Evolutionary conservation across 2,113 vertebrate species (phyloP), one percentile per base, ranked within the genome.

Genomic region (Gyps fulvus): DNA sequence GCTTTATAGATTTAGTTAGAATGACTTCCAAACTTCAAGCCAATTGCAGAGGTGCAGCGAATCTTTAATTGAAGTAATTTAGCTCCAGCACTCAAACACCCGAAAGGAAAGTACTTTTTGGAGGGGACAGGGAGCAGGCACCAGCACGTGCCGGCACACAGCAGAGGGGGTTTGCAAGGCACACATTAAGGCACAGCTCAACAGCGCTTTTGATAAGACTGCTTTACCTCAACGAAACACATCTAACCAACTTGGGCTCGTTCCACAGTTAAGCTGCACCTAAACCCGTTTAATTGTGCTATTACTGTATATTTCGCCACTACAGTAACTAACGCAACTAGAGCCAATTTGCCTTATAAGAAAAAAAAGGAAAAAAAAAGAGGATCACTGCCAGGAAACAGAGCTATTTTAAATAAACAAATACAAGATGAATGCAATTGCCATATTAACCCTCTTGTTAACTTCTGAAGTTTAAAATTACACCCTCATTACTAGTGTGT

Each of bases 381-480:
- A 77, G 57, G 83, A 84, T 79, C 71, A 87, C 40, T 87, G 96
- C 96, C 93, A 96, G 96, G 95, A 97, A 97, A 95, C 76, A 55
- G 69, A 93, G 66, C 91, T 83, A 93, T 74, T 97, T 91, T 94
- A 93, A 95, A 93, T 95, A 97, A 94, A 96, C 89, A 95, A 96
- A 97, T 94, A 96, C 92, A 96, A 93, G 96, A 96, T 88, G 91
- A 97, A 96, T 93, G 92, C 87, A 96, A 91, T 92, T 96, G 96
- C 85, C 71, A 4, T 92, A 97, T 97, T 93, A 97, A 96, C 83
- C 72, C 63, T 92, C 89, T 95, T 94, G 92, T 93, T 95, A 95
- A 90, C 89, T 97, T 98, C 76, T 20, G 83, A 97, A 98, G 89
- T 97, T 94, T 96, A 92, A 97, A 97, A 95, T 96, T 95, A 96